Evolutionary conservation across 1,140 invertebrate genomes (phyloP), one percentile per base, ranked within the genome.

Genomic region (Sinella curviseta): DNA sequence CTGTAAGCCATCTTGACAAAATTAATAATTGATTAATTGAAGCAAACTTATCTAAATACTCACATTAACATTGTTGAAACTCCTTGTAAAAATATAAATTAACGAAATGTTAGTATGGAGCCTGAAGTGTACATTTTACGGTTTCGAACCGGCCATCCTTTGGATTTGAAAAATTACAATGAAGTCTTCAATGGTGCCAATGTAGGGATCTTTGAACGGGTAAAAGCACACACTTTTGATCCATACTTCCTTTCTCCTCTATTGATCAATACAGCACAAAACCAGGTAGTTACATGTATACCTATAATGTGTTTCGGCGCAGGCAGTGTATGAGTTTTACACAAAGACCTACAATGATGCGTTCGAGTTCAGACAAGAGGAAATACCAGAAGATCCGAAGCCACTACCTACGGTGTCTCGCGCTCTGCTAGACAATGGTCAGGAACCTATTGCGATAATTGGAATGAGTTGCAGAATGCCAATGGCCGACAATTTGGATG

Each of bases 391-490:
- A n/a, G 4, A n/a, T 14, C 12, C 57, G 8, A 26, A 60, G 12
- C 57, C 57, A 3, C 24, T 60, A 26, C 57, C 57, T n/a, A 17
- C 57, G 4, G 24, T 60, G 8, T 60, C 57, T 14, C 57, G 24
- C 3, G 57, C 57, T 26, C 24, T 17, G 4, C 57, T 60, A 4
- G 30, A 36, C 30, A 36, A 74, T 74, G 70, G 8, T 26, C 57
- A 74, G 31, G 70, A 74, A 24, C 70, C 70, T 16, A 24, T 74
- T 31, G 70, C 70, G 24, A 74, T 74, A 28, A 30, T 74, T 8
- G 70, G 70, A 12, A 74, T 74, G 70, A 74, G 70, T 31, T 74
- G 70, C 31, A 8, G 70, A 12, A 28, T 74, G 4, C 70, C 70
- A 16, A 36, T 31, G 30, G 70, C 70, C 17, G 70, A 74, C 70